Conservation (phyloP, 2,797 vertebrate species). For the Semotilus atromaculatus region DNA sequence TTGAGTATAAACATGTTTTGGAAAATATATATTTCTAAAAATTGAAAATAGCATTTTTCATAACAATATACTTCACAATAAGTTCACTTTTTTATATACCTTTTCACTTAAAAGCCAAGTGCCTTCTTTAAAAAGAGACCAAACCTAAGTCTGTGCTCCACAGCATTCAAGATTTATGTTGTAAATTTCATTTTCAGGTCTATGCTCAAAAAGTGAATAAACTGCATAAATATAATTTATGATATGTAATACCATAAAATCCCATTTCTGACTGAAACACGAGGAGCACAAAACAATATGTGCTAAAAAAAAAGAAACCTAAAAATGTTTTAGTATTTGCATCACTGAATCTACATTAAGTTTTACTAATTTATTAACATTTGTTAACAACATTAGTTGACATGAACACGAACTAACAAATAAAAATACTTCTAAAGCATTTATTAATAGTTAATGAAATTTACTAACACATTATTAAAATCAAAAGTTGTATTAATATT, state of each 20-base stretch:
- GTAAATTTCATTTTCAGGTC: not conserved
- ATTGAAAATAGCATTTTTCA: too few species aligned
- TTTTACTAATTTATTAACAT: not conserved
- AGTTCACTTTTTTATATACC: too few species aligned
- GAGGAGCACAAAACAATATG: not conserved
- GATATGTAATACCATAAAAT: not conserved
- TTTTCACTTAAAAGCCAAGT: too few species aligned
- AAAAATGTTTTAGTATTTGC: not conserved
- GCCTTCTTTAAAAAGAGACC: too few species aligned
- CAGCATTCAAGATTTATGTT: not conserved
- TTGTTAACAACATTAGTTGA: not conserved
- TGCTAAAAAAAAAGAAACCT: not conserved
- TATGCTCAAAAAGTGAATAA: not conserved
- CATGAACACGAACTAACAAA: not conserved
- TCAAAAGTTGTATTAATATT: not conserved
- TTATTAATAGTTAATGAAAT: not conserved
- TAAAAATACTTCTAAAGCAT: not conserved
- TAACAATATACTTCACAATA: too few species aligned
- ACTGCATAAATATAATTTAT: not conserved
- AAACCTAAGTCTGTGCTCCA: too few species aligned
- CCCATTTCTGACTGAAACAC: not conserved
- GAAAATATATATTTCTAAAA: not conserved
- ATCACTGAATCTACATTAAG: not conserved
- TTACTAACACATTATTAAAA: not conserved
- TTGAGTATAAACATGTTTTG: not conserved